These are phyloP conservation scores for Anolis apletophallus DNA, from an alignment of 2,797 vertebrate species.

Conservation along the genomic window DNA sequence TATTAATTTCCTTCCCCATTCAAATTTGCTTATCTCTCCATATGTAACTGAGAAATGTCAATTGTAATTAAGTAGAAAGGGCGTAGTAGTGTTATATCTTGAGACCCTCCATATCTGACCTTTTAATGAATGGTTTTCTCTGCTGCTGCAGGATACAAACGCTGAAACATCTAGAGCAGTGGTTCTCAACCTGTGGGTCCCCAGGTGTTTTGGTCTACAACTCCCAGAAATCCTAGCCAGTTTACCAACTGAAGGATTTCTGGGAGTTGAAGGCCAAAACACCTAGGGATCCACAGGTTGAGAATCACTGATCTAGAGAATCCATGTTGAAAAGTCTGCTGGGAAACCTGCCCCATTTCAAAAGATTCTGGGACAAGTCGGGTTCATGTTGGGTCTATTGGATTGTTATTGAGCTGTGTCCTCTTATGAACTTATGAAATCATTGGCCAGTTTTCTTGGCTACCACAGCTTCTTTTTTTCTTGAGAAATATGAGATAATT, in stretches of 20 bases:
- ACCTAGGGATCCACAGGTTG: no score
- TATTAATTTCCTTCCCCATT: neutral
- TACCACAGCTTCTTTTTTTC: neutral
- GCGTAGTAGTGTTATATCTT: neutral
- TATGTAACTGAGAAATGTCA: slow-evolving; percentile 21
- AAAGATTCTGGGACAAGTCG: neutral
- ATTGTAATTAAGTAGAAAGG: slow-evolving; percentile 9
- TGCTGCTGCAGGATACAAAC: no score
- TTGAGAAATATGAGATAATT: neutral
- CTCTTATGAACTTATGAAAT: neutral
- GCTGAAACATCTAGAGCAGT: neutral
- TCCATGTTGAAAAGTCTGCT: neutral
- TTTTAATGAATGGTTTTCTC: neutral
- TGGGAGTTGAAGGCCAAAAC: no score
- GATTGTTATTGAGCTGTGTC: neutral
- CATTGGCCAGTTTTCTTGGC: neutral
- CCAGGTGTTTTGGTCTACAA: no score
- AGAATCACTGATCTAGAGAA: neutral
- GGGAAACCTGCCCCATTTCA: neutral
- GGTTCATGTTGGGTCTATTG: neutral
- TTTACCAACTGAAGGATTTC: no score
- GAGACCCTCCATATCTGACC: neutral
- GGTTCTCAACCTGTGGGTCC: no score
- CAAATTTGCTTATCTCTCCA: neutral
- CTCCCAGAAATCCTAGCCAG: no score